phyloP scores from a whole-genome alignment of 2,113 vertebrate species.

The Phyllostomus hastatus region DNA sequence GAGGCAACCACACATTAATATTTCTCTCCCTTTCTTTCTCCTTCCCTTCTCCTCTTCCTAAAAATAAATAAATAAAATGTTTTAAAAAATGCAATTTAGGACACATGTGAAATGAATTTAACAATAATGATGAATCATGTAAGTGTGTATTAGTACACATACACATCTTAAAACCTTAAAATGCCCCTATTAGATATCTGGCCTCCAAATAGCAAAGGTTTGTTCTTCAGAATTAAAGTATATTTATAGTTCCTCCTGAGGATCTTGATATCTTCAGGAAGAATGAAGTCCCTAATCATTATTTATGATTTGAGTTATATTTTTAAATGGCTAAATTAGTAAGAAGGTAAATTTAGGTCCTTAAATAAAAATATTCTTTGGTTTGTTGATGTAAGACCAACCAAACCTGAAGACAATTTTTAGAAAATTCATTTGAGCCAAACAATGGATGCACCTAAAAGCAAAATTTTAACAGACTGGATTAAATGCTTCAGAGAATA shows the following conservation, averaged over 20 bases:
- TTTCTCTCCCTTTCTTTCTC: no score
- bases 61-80: no score
- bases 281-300: constrained; percentile 11
- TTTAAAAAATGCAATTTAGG: constrained; percentile 57
- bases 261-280: constrained; percentile 54
- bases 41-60: no score
- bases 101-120: constrained; percentile 59
- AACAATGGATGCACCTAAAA: neutral
- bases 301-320: constrained; percentile 44
- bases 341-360: constrained; percentile 37
- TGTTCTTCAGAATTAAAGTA: constrained; percentile 37
- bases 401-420: neutral
- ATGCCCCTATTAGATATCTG: neutral
- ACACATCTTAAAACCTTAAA: constrained; percentile 7
- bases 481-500: neutral
- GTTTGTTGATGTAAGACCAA: neutral
- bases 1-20: no score
- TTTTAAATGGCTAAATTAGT: constrained; percentile 50
- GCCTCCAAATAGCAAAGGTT: constrained; percentile 29
- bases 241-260: constrained; percentile 48
- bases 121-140: constrained; percentile 36
- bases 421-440: neutral
- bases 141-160: neutral
- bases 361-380: constrained; percentile 44
- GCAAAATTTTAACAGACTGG: neutral